These are phyloP conservation scores for Caenorhabditis brenneri DNA, from an alignment of 1,140 invertebrate species.

Conservation along the genomic window DNA sequence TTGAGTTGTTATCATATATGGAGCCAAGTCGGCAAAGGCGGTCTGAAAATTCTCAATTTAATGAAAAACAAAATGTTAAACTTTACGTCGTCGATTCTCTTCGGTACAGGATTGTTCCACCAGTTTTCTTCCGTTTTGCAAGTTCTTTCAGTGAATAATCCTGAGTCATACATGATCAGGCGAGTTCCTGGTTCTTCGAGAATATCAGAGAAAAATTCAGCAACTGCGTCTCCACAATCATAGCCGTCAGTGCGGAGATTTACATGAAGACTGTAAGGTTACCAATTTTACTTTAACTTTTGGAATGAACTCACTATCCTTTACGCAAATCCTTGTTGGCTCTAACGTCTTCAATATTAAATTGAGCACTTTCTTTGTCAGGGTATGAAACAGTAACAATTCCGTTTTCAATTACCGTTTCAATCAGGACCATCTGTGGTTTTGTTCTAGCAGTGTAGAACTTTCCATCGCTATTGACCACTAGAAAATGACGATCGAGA, in stretches of 20 bases:
- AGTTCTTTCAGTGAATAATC: slow-evolving; percentile 39
- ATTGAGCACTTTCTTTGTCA: background rate
- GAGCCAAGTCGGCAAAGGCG: slow-evolving; percentile 45
- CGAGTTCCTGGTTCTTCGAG: slow-evolving; percentile 40
- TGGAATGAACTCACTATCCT: background rate
- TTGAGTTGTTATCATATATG: slow-evolving; percentile 53
- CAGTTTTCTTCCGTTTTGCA: slow-evolving; percentile 4
- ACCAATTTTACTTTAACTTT: background rate
- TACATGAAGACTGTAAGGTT: slow-evolving; percentile 26
- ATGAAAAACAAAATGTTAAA: background rate
- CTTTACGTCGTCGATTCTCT: slow-evolving; percentile 44
- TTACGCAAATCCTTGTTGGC: slow-evolving; percentile 34
- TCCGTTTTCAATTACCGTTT: slow-evolving; percentile 21
- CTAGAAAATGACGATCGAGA: slow-evolving; percentile 43
- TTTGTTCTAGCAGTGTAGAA: slow-evolving; percentile 49
- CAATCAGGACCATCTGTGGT: slow-evolving; percentile 48
- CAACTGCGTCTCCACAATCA: slow-evolving; percentile 44
- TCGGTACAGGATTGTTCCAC: slow-evolving; percentile 50
- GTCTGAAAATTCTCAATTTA: slow-evolving; percentile 9
- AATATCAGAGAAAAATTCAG: slow-evolving; percentile 23
- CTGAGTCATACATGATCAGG: slow-evolving; percentile 32
- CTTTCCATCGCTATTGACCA: slow-evolving; percentile 37
- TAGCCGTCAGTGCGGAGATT: slow-evolving; percentile 44
- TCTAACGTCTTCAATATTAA: slow-evolving; percentile 4
- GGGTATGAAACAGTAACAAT: slow-evolving; percentile 8